Percentiles rank a stretch among this genome's conserved stretches.
Evolutionary conservation across 1,140 invertebrate genomes (phyloP).

Genomic region (Rhysida immarginata): DNA sequence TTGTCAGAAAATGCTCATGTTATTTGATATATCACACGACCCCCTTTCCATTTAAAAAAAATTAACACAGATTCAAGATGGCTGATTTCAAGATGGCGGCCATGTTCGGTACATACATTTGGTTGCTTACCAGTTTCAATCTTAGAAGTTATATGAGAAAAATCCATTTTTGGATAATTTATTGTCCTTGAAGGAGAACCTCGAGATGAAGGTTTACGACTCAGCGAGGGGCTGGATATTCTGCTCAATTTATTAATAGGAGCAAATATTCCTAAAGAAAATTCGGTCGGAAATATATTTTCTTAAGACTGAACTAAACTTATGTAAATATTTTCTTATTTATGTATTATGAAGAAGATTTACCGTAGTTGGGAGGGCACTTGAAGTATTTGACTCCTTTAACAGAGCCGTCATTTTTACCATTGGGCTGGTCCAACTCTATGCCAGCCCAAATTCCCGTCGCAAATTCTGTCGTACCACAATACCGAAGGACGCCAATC

Average conservation of each 20-base stretch:
- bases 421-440: slow-evolving; percentile 35
- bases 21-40: too few species aligned
- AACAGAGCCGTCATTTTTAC: slow-evolving; percentile 42
- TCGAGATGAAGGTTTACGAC: slow-evolving; percentile 16
- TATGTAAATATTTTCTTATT: too few species aligned
- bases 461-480: slow-evolving; percentile 36
- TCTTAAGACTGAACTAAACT: too few species aligned
- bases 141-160: slow-evolving; percentile 32
- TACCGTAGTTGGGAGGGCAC: slow-evolving; percentile 28
- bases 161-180: slow-evolving; percentile 24
- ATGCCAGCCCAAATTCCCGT: slow-evolving; percentile 39
- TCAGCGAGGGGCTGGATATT: slow-evolving; percentile 15
- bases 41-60: too few species aligned
- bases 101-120: too few species aligned
- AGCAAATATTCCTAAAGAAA: slow-evolving; percentile 32
- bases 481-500: slow-evolving; percentile 29
- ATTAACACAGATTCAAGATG: too few species aligned
- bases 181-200: background rate
- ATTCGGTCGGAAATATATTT: too few species aligned
- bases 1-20: too few species aligned
- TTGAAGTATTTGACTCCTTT: slow-evolving; percentile 34
- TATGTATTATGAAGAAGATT: too few species aligned
- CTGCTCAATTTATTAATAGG: slow-evolving; percentile 33
- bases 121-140: slow-evolving; percentile 34
- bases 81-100: too few species aligned